phyloP scores from a whole-genome alignment of 1,140 invertebrate genomes.

The Drosophila pectinifera region DNA sequence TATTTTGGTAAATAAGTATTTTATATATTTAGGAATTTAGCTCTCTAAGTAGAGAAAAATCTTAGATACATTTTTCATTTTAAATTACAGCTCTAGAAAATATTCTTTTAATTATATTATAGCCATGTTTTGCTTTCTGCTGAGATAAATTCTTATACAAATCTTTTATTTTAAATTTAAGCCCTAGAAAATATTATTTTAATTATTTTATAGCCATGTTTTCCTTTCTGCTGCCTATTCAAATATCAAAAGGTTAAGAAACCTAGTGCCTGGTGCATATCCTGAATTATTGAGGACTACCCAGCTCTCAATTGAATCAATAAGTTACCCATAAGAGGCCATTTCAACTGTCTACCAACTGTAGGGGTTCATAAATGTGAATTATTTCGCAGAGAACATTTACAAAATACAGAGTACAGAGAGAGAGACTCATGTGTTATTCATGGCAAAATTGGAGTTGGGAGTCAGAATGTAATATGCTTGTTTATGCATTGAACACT shows the following conservation, averaged over 20 bases:
- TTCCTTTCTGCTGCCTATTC: too few relatives aligned
- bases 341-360: slow-evolving; percentile 20
- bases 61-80: too few relatives aligned
- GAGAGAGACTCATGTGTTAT: slow-evolving; percentile 28
- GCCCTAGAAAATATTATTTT: background rate
- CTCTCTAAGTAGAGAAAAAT: too few relatives aligned
- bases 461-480: slow-evolving; percentile 28
- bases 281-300: slow-evolving; percentile 30
- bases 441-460: slow-evolving; percentile 31
- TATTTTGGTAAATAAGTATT: too few relatives aligned
- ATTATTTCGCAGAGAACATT: slow-evolving; percentile 16
- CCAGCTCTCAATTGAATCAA: slow-evolving; percentile 21
- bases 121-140: too few relatives aligned
- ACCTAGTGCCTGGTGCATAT: background rate
- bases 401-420: slow-evolving; percentile 6
- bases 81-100: too few relatives aligned
- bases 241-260: background rate
- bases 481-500: slow-evolving; percentile 40
- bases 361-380: slow-evolving; percentile 23
- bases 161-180: background rate
- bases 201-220: too few relatives aligned
- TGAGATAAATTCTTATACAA: too few relatives aligned
- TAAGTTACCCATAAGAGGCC: slow-evolving; percentile 26
- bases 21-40: too few relatives aligned
- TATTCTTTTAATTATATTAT: too few relatives aligned